Evolutionary conservation across 1,140 invertebrate genomes (phyloP).

Genomic region (Microvelia longipes): DNA sequence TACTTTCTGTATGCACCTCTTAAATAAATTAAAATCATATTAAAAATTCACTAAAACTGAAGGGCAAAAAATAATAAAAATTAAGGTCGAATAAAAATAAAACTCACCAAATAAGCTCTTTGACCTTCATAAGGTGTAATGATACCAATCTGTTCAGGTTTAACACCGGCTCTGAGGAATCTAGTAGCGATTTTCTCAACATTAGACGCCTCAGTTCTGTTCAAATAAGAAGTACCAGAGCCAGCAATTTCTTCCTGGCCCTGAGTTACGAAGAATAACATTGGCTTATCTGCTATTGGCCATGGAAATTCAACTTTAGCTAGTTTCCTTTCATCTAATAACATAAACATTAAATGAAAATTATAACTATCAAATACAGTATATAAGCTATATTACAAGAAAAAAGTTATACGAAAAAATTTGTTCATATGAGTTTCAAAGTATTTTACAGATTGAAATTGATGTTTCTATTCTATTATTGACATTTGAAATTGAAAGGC

Average conservation of each 20-base stretch:
- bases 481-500: too few species aligned
- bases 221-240: constrained; percentile 95
- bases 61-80: too few species aligned
- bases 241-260: constrained; percentile 98
- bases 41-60: too few species aligned
- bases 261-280: constrained; percentile 97
- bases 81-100: too few species aligned
- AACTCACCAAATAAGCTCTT: constrained; percentile 74
- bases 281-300: constrained; percentile 89
- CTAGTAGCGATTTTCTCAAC: constrained; percentile 94
- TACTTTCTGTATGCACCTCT: too few species aligned
- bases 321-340: constrained; percentile 67
- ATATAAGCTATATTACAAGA: too few species aligned
- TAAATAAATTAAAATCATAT: too few species aligned
- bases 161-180: constrained; percentile 84
- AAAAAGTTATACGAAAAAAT: too few species aligned
- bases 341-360: not conserved
- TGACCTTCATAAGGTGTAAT: constrained; percentile 99
- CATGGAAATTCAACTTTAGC: constrained; percentile 92
- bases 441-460: too few species aligned
- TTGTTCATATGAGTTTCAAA: too few species aligned
- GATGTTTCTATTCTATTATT: too few species aligned
- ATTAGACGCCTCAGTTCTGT: constrained; percentile 94
- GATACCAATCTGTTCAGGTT: constrained; percentile 97
- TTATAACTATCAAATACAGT: constrained; percentile 67